Base-by-base conservation (phyloP, 2,113 vertebrate species). In the Martes martes region DNA sequence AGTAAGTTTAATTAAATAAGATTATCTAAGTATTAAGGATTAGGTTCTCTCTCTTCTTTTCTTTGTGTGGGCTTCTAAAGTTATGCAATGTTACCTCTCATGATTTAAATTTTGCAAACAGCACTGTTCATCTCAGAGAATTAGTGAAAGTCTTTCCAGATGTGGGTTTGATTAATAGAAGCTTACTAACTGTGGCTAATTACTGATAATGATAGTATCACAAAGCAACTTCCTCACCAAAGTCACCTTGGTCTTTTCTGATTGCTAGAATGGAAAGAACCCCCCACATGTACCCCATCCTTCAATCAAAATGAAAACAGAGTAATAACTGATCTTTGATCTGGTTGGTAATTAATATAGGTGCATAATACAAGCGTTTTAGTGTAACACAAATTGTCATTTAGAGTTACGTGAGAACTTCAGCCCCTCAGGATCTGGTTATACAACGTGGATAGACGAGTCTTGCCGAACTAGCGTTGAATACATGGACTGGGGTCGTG, bases 131-230 rank as follows among this genome's bases (percentile, higher is more conserved):
- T 97, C 89, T 96, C 78, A 97, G 59, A 91, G 85, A 97, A 96
- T 97, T 95, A 95, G 69, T 94, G 91, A 76, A 98, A 96, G 92
- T 95, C 96, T 93, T 97, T 93, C 98, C 97, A 98, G 97, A 98
- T 98, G 98, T 96, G 79, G 78, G 95, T 97, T 97, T 98, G 98
- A 98, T 98, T 98, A 98, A 98, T 98, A 98, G 97, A 98, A 96
- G 94, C 97, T 97, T 98, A 93, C 92, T 97, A 98, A 97, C 97
- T 98, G 98, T 98, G 89, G 96, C 97, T 98, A 98, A 98, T 98
- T 97, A 96, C 95, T 94, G 97, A 95, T 98, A 98, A 98, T 98
- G 97, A 97, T 94, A 90, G 83, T 88, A 97, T 98, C 88, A 94
- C 94, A 96, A 98, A 86, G 89, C 84, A 96, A 93, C 96, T 97